Percentiles rank a stretch among this genome's conserved stretches.
Evolutionary conservation across 2,888 invertebrate genomes (phyloP).

Genomic region (Pachydiplax longipennis): DNA sequence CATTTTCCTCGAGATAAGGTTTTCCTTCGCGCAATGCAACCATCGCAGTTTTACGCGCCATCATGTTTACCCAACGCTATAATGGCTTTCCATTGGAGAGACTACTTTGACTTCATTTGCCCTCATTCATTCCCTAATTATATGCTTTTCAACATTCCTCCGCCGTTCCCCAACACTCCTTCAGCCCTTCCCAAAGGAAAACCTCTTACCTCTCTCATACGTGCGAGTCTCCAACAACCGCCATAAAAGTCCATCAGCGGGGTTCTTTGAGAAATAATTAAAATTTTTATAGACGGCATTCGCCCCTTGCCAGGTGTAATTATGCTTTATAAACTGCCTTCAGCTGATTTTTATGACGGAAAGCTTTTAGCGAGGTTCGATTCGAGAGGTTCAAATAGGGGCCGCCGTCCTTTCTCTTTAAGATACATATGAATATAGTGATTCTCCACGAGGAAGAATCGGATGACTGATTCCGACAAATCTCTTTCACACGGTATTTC

Average conservation of each 20-base stretch:
- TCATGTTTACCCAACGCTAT: not conserved
- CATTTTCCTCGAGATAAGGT: not conserved
- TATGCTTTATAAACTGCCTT: constrained; percentile 37
- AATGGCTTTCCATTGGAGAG: not conserved
- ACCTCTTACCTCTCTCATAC: not conserved
- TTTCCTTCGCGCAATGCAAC: not conserved
- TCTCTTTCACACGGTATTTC: not conserved
- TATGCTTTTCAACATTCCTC: not conserved
- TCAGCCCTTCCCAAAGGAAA: not conserved
- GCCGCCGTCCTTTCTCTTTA: not conserved
- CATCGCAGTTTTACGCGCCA: not conserved
- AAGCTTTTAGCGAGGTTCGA: constrained; percentile 37
- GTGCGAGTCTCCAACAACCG: not conserved
- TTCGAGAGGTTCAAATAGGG: not conserved
- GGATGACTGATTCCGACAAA: not conserved
- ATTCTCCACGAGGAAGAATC: not conserved
- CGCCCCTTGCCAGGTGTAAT: constrained; percentile 22
- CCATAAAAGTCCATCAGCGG: constrained; percentile 39
- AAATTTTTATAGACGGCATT: constrained; percentile 25
- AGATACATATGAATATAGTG: not conserved
- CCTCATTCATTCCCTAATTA: not conserved
- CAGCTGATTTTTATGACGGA: constrained; percentile 17
- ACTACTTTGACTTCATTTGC: not conserved
- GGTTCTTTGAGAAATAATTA: constrained; percentile 40
- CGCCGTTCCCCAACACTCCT: not conserved